Evolutionary conservation across 2,888 invertebrate species (phyloP).

Genomic region (Drosophila vallismaia): DNA sequence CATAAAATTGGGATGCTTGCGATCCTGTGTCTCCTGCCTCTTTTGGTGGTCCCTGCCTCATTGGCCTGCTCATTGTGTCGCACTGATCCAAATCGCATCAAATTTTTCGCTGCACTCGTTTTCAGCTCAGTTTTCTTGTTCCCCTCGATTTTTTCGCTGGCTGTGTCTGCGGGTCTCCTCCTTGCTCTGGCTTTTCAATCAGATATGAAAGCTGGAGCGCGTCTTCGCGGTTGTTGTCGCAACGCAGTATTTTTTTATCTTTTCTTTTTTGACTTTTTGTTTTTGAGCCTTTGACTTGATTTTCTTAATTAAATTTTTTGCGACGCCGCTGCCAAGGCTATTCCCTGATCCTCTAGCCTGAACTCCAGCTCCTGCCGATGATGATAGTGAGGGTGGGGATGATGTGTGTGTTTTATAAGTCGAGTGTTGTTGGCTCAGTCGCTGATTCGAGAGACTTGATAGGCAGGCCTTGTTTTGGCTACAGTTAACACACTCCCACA

Average conservation of each 20-base stretch:
- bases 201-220: constrained; percentile 79
- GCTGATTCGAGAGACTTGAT: constrained; percentile 68
- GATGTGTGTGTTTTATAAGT: constrained; percentile 77
- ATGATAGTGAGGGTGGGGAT: constrained; percentile 36
- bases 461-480: constrained; percentile 60
- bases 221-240: constrained; percentile 62
- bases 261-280: constrained; percentile 17
- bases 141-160: constrained; percentile 12
- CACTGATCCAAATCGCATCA: constrained; percentile 74
- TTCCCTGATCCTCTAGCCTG: constrained; percentile 40
- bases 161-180: constrained; percentile 44
- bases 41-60: constrained; percentile 65
- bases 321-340: constrained; percentile 75
- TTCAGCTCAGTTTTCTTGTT: constrained; percentile 54
- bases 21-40: constrained; percentile 57
- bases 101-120: constrained; percentile 75
- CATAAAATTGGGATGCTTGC: constrained; percentile 57
- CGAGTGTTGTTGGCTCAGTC: constrained; percentile 66
- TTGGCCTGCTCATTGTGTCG: constrained; percentile 69
- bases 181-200: constrained; percentile 74
- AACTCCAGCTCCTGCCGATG: constrained; percentile 28
- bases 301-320: constrained; percentile 80
- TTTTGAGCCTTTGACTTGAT: constrained; percentile 67
- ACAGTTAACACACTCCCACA: constrained; percentile 78
- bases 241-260: constrained; percentile 55